A percentile compares a stretch with the other conserved stretches of the same genome.
Conservation (phyloP, 2,888 invertebrate genomes). For the Achlya flavicornis region DNA sequence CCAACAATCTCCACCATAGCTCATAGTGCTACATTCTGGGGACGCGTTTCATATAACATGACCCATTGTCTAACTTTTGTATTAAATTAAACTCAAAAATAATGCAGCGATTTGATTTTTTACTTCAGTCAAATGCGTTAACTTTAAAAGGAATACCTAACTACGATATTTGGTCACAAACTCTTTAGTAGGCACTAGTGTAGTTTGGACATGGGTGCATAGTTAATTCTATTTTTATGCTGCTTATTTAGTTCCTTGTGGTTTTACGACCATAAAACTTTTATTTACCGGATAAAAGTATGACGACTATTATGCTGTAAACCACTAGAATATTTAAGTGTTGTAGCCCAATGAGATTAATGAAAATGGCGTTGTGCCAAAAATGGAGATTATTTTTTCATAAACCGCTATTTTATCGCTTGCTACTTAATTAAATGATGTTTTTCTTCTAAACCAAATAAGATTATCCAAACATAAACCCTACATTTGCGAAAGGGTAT, state of each 20-base stretch:
- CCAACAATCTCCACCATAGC: too few species aligned
- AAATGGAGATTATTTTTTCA: background rate
- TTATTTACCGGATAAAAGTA: constrained; percentile 28
- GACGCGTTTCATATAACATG: too few species aligned
- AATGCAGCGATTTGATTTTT: too few species aligned
- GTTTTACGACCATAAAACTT: constrained; percentile 28
- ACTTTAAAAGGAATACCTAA: background rate
- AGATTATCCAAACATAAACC: background rate
- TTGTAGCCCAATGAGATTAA: constrained; percentile 16
- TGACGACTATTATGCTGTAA: constrained; percentile 14
- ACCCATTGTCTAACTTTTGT: too few species aligned
- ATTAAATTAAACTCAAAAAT: too few species aligned
- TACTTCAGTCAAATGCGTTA: background rate
- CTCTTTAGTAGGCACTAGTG: background rate
- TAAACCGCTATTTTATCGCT: background rate
- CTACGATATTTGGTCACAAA: constrained; percentile 21
- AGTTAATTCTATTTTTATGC: constrained; percentile 31
- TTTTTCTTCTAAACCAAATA: background rate
- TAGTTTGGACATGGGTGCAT: background rate
- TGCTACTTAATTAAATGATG: background rate
- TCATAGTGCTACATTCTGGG: too few species aligned
- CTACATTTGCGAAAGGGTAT: too few species aligned
- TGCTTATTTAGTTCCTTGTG: constrained; percentile 25
- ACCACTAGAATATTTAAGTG: constrained; percentile 10
- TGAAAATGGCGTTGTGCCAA: constrained; percentile 10